phyloP scores from a whole-genome alignment of 2,797 vertebrate genomes.

The Ctenosaura bakeri region DNA sequence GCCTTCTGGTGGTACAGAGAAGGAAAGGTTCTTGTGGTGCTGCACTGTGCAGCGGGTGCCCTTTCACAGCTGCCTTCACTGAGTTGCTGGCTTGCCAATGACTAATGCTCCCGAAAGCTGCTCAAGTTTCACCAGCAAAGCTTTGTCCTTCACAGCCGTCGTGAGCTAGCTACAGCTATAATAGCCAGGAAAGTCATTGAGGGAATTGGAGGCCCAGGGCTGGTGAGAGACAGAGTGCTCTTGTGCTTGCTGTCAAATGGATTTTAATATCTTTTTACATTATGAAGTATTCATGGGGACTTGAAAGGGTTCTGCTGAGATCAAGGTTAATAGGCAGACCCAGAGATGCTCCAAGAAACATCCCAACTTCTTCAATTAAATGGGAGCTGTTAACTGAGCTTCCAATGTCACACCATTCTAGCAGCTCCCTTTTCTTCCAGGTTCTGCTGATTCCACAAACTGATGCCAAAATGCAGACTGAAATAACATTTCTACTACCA shows the following conservation, averaged over 20 bases:
- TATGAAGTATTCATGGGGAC: conserved; percentile 26
- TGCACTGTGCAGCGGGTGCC: conserved; percentile 77
- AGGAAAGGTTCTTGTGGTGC: conserved; percentile 70
- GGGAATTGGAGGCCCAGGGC: conserved; percentile 64
- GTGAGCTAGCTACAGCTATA: conserved; percentile 53
- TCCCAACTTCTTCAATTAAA: not conserved
- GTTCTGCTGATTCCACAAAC: not conserved
- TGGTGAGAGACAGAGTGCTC: conserved; percentile 34
- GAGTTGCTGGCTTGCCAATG: conserved; percentile 76
- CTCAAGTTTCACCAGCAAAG: conserved; percentile 82
- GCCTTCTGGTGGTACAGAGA: conserved; percentile 64
- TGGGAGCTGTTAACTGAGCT: not conserved
- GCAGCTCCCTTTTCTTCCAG: not conserved
- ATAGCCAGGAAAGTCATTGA: conserved; percentile 73
- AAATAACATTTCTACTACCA: not conserved
- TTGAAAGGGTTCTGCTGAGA: conserved; percentile 49
- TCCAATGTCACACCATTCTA: not conserved
- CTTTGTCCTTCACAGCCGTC: conserved; percentile 77
- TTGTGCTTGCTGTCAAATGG: conserved; percentile 39
- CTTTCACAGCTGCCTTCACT: conserved; percentile 77
- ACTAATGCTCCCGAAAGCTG: conserved; percentile 82
- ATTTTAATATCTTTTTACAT: conserved; percentile 53
- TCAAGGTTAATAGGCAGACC: conserved; percentile 24
- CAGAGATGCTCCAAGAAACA: not conserved
- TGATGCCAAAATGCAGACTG: rapidly evolving